Evolutionary conservation across 2,797 vertebrate species (phyloP).

Genomic region (Muscicapa comitata): DNA sequence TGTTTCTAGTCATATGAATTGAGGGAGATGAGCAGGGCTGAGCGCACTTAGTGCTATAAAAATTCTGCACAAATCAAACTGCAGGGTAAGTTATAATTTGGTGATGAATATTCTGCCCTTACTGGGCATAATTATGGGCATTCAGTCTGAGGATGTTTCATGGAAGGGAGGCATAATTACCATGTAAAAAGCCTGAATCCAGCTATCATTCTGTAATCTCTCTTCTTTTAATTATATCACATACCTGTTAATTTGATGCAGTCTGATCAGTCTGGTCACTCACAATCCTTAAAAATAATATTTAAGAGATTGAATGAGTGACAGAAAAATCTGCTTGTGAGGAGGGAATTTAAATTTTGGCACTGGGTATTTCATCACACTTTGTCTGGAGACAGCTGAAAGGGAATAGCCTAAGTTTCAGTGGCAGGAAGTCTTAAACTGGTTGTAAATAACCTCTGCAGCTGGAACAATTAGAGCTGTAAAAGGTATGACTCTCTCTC

Average conservation of each 20-base stretch:
- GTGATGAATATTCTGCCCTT: constrained; percentile 12
- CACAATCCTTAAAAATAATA: background rate
- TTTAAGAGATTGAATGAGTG: background rate
- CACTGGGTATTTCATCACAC: background rate
- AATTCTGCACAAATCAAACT: background rate
- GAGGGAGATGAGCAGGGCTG: background rate
- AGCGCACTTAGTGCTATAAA: background rate
- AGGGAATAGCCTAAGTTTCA: background rate
- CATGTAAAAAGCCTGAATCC: background rate
- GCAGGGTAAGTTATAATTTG: background rate
- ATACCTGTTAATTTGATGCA: background rate
- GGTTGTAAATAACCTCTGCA: background rate
- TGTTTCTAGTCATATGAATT: background rate
- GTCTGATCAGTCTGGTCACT: background rate
- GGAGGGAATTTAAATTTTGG: background rate
- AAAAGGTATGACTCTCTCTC: background rate
- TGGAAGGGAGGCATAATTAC: background rate
- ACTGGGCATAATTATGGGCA: background rate
- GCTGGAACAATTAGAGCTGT: background rate
- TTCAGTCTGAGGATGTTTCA: background rate
- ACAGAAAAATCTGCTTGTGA: background rate
- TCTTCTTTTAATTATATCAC: background rate
- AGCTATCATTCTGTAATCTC: background rate
- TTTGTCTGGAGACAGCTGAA: background rate
- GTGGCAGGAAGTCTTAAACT: background rate